These are phyloP conservation scores for Bufotes viridis DNA, from an alignment of 2,797 vertebrate species.

Conservation along the genomic window DNA sequence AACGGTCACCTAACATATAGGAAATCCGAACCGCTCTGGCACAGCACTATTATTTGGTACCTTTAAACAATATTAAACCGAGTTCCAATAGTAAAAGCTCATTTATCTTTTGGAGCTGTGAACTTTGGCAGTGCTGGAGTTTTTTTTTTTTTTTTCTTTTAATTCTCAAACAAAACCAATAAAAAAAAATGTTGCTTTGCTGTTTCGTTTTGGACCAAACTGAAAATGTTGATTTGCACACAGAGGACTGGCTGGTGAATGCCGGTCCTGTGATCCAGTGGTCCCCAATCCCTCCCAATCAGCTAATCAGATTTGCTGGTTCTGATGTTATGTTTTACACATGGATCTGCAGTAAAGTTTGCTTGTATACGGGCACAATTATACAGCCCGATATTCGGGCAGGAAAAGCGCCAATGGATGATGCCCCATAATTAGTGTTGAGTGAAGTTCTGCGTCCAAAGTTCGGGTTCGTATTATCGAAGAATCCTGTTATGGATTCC, in stretches of 20 bases:
- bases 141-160: constrained; percentile 44
- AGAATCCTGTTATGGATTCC: too few relatives aligned
- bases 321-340: too few relatives aligned
- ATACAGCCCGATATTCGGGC: too few relatives aligned
- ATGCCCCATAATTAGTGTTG: too few relatives aligned
- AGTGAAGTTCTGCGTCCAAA: too few relatives aligned
- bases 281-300: too few relatives aligned
- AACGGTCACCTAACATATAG: constrained; percentile 60
- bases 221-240: constrained; percentile 19
- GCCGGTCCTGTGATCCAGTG: neutral
- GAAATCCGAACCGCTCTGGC: constrained; percentile 58
- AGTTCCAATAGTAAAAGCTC: constrained; percentile 61
- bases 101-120: constrained; percentile 58
- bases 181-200: constrained; percentile 9
- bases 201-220: neutral
- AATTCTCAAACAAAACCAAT: constrained; percentile 18
- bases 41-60: constrained; percentile 49
- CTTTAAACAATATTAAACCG: constrained; percentile 62
- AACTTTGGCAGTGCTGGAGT: constrained; percentile 55
- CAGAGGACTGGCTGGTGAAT: neutral
- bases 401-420: too few relatives aligned
- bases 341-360: too few relatives aligned
- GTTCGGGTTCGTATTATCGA: too few relatives aligned
- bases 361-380: too few relatives aligned
- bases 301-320: too few relatives aligned